phyloP scores from a whole-genome alignment of 2,113 vertebrate genomes.

The Zosterops lateralis region DNA sequence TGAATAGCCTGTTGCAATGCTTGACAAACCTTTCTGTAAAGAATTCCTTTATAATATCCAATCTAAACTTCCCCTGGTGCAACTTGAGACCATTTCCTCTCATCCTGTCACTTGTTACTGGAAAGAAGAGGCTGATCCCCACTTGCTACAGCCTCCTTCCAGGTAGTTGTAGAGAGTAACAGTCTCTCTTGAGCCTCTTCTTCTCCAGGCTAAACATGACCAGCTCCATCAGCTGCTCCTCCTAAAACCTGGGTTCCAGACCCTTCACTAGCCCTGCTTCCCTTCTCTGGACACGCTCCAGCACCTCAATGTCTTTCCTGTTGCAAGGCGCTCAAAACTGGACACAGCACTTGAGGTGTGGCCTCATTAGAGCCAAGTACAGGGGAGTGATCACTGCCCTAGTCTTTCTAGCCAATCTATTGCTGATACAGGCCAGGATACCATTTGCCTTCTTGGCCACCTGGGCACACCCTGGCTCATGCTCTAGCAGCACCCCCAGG shows the following conservation, averaged over 20 bases:
- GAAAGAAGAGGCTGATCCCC: not conserved
- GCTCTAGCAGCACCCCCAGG: not conserved
- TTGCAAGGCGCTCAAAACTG: not conserved
- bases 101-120: not conserved
- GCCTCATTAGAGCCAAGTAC: not conserved
- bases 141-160: not conserved
- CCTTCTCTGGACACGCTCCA: accelerated
- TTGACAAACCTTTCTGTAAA: not conserved
- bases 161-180: not conserved
- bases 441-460: not conserved
- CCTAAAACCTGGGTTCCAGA: not conserved
- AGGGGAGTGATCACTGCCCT: accelerated
- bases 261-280: not conserved
- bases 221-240: not conserved
- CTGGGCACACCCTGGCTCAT: not conserved
- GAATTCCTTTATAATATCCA: not conserved
- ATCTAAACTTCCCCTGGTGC: not conserved
- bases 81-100: not conserved
- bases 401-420: not conserved
- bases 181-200: not conserved
- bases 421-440: not conserved
- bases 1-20: not conserved
- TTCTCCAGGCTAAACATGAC: not conserved
- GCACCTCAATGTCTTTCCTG: not conserved
- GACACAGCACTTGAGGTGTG: not conserved